Evolutionary conservation across 2,113 vertebrate genomes (phyloP), one percentile per base, ranked within the genome.

Genomic region (Tor tambroides): DNA sequence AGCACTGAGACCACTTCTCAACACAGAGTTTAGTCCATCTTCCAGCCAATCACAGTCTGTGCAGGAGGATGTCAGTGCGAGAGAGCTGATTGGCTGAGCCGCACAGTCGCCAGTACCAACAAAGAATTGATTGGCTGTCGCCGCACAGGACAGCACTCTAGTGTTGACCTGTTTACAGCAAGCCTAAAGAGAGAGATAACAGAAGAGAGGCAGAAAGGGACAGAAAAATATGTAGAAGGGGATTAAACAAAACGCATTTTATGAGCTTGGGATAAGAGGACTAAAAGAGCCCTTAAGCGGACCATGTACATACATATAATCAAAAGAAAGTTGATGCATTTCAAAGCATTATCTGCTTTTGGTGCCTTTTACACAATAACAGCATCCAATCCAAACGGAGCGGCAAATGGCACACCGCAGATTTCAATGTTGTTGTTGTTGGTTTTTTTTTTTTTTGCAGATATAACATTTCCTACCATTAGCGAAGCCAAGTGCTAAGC

Each of bases 81-180:
- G 21, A 38, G 82, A 84, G 82, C 21, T 84, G 46, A 84, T 84
- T 80, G 85, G 85, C 23, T 71, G 15, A 72, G 72, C 77, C 14
- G 46, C 65, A 23, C 15, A 12, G 61, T 71, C 15, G 71, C 9
- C 32, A 59, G 51, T 41, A 49, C 30, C 30, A 65, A 28, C 56
- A 43, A 12, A 46, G 56, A 46, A 65, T 6, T 69, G 59, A 69
- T 71, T 72, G 80, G 75, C 80, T 72, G 61, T 38, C 14, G 32
- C 54, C 17, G 23, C 79, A 83, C 67, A 80, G 75, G 46, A 77
- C 85, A 79, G 79, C 46, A 56, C 79, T 59, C 32, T 21, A 41
- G 69, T 77, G 72, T 38, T 59, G 84, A 86, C 71, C 67, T 78
- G 87, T 88, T 86, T 79, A 88, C 74, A 83, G 63, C 84, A 84